Base-by-base conservation (phyloP, 1,140 invertebrate genomes). In the Drosophila malerkotliana region DNA sequence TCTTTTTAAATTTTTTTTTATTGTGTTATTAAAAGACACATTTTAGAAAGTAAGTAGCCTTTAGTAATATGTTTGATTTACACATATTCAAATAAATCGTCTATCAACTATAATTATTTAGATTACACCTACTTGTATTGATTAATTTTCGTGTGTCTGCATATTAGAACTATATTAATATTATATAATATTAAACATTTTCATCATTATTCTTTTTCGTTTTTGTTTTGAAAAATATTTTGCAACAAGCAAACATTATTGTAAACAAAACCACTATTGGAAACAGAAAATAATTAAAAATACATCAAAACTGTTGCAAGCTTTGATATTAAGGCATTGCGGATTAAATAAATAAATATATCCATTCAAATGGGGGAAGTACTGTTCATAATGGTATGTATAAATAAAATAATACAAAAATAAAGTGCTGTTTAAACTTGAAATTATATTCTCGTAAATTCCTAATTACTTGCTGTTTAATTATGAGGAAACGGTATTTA, bases 31-130 rank as follows among this genome's bases (percentile, higher is more conserved):
- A 66, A 66, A 66, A 63, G 57, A 66, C 62, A 66, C 62, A 51
- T 62, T 66, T 66, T 66, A 66, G 62, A 66, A 66, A 66, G 62
- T 66, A 66, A 62, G 62, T 66, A 66, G 62, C 62, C 44, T 66
- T 66, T 63, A 66, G 57, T 66, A 66, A 51, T 67, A 63, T 67
- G 63, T 62, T 63, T 67, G 63, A 68, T 72, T 60, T 72, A 73
- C 66, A 71, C 66, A 60, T 71, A 59, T 72, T 53, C 54, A 58
- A 60, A 68, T 72, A 59, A 72, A 45, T 72, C 39, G 34, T 62
- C 56, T 73, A 37, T 51, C 72, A 72, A 72, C 57, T 73, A 60
- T 52, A 72, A 72, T 72, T 72, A 69, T 58, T 72, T 72, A 72
- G 64, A 69, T 72, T 72, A 72, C 66, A 72, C 47, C 68, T 72